Conservation (phyloP, 2,797 vertebrate species). For the Heteromormyrus szaboi region DNA sequence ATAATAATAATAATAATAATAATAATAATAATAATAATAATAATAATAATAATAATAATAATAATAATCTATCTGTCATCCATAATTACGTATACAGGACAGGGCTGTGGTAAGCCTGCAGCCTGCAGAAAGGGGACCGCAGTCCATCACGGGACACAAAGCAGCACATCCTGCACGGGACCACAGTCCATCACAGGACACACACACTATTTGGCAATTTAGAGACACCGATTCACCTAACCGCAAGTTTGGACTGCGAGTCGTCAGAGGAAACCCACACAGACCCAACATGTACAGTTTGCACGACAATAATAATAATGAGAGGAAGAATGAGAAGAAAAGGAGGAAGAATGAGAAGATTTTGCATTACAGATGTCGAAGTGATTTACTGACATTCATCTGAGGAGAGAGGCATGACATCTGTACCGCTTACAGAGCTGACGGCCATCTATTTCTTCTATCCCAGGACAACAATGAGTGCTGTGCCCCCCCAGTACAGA, state of each 20-base stretch:
- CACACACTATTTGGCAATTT: neutral
- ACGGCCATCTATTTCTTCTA: neutral
- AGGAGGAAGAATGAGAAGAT: neutral
- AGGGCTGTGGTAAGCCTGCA: neutral
- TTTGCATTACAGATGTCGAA: neutral
- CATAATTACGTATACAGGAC: neutral
- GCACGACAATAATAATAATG: neutral
- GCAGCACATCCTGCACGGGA: neutral
- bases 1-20: neutral
- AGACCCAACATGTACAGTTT: neutral
- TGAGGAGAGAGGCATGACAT: neutral
- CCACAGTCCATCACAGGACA: neutral
- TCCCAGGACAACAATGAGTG: neutral
- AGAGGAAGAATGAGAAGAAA: neutral
- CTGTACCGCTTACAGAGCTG: neutral
- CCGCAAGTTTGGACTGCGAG: neutral
- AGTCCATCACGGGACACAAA: neutral
- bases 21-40: neutral
- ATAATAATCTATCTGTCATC: neutral
- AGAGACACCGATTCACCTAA: neutral
- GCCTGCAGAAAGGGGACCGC: neutral
- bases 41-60: neutral
- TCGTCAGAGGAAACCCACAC: neutral
- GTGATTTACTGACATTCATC: neutral
- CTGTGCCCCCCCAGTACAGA: slow-evolving; percentile 30